Evolutionary conservation across 2,113 vertebrate species (phyloP), one percentile per base, ranked within the genome.

Genomic region (Caranx ignobilis): DNA sequence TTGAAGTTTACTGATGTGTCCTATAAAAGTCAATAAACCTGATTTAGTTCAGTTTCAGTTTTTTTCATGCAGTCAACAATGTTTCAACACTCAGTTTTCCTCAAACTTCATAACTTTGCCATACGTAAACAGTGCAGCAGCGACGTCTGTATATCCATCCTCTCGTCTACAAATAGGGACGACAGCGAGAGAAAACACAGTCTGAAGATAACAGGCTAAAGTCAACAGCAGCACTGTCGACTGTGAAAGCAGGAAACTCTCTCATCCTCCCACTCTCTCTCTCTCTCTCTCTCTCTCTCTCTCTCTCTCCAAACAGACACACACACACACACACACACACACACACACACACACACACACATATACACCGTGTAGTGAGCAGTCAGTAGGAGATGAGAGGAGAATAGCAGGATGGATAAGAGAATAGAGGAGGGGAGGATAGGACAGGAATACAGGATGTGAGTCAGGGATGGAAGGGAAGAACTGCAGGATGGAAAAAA

Each of bases 211-310:
- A 82, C 65, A 52, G 16, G 39, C 56, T 71, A 37, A 73, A 91
- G 72, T 86, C 86, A 86, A 87, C 83, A 63, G 63, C 67, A 18
- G 66, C n/a, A 55, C 50, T 75, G 75, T 39, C 32, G n/a, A 52
- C 84, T 81, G 73, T 56, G 74, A 66, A 75, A 84, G 82, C 84
- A 88, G 89, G 86, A 90, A 87, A 79, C 72, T 54, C 48, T 57
- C 41, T 75, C 39, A 48, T 66, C 43, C 60, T 61, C 15, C 15
- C 35, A 50, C 31, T 31, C 34, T 43, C 54, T 13, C 41, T 3
- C 32, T 11, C 35, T 31, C 41, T 18, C n/a, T 18, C n/a, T 37
- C 69, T 37, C 4, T 41, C 39, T 41, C 39, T 59, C 21, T 52
- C 31, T 9, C n/a, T n/a, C n/a, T n/a, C n/a, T n/a, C n/a, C n/a